Evolutionary conservation across 2,113 vertebrate species (phyloP).

Genomic region (Lagopus muta): DNA sequence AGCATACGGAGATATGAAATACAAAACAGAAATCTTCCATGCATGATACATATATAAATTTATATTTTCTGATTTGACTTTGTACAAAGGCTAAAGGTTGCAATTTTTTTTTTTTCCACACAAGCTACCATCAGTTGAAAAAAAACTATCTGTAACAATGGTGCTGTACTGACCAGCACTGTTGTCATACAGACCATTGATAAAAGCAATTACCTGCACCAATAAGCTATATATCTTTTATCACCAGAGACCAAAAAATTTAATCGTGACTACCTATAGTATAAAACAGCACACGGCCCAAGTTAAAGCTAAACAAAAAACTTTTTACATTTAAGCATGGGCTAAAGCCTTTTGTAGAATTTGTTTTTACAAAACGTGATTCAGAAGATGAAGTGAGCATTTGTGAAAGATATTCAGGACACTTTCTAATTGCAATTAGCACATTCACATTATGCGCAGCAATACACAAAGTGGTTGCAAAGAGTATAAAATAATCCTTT

Average conservation of each 20-base stretch:
- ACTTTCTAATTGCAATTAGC: neutral
- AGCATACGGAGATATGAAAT: neutral
- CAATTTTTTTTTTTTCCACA: neutral
- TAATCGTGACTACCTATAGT: neutral
- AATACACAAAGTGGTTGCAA: neutral
- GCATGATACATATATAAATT: neutral
- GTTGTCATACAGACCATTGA: neutral
- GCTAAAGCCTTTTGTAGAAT: neutral
- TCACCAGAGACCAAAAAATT: neutral
- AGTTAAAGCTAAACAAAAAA: neutral
- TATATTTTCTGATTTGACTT: neutral
- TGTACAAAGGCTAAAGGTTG: neutral
- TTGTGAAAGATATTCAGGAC: neutral
- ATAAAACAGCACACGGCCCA: neutral
- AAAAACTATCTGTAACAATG: neutral
- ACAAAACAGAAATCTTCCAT: neutral
- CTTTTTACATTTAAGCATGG: neutral
- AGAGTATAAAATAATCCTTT: neutral
- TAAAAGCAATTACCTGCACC: neutral
- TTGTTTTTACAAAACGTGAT: neutral
- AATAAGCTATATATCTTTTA: accelerated
- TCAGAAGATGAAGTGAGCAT: neutral
- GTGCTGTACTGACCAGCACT: neutral
- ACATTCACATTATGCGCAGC: neutral
- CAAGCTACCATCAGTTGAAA: neutral